phyloP scores from a whole-genome alignment of 2,888 invertebrate genomes.

The Mantis religiosa region DNA sequence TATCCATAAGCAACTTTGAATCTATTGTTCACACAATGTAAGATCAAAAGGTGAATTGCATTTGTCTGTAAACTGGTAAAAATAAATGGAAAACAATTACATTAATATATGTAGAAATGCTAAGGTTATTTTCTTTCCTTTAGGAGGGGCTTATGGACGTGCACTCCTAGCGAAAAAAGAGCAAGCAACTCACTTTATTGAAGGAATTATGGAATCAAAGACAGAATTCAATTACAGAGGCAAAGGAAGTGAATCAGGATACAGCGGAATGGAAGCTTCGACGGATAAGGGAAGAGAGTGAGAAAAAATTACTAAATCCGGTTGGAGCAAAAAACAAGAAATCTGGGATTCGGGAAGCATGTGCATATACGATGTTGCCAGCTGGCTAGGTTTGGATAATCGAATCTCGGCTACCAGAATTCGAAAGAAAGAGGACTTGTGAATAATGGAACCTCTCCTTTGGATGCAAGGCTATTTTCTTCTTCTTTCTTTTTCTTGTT shows the following conservation, averaged over 20 bases:
- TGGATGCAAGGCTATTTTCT: neutral
- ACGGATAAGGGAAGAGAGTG: neutral
- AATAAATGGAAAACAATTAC: too few relatives aligned
- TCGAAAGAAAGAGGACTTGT: neutral
- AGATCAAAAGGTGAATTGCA: too few relatives aligned
- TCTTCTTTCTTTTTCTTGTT: neutral
- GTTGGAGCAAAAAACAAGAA: neutral
- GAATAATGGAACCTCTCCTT: constrained; percentile 5
- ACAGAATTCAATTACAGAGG: neutral
- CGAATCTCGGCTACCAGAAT: neutral
- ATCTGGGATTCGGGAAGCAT: neutral
- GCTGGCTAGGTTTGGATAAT: neutral
- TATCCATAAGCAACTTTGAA: too few relatives aligned
- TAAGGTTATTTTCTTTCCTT: too few relatives aligned
- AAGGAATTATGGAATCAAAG: neutral
- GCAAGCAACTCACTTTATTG: neutral
- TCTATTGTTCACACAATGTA: too few relatives aligned
- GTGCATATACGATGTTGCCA: neutral
- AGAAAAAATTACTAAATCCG: neutral
- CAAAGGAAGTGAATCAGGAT: neutral
- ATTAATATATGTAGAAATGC: too few relatives aligned
- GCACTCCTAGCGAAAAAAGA: too few relatives aligned
- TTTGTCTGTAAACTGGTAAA: too few relatives aligned
- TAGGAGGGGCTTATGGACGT: too few relatives aligned
- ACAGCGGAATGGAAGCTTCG: neutral